A percentile compares a stretch with the other conserved stretches of the same genome.
phyloP scores from a whole-genome alignment of 1,140 invertebrate species.

The Tetramorium parvispinum region DNA sequence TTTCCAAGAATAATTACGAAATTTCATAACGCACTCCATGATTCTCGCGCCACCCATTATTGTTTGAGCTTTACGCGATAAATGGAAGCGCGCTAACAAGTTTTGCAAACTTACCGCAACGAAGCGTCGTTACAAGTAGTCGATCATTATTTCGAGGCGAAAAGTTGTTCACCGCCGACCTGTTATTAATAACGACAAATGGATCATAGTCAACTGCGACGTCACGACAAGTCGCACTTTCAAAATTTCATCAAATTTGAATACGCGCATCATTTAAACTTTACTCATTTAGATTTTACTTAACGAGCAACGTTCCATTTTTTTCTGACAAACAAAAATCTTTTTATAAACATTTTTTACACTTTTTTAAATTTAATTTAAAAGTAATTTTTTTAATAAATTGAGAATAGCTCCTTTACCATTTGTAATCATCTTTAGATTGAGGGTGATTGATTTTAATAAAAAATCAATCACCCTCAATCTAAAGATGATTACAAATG shows the following conservation, averaged over 20 bases:
- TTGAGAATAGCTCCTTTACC: no score
- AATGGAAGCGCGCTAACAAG: conserved; percentile 24
- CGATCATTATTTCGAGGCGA: conserved; percentile 36
- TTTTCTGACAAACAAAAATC: no score
- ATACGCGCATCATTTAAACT: no score
- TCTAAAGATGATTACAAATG: no score
- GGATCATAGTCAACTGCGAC: background rate
- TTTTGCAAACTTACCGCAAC: conserved; percentile 22
- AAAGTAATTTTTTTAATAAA: no score
- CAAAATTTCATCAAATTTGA: background rate
- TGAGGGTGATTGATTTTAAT: no score
- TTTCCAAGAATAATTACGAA: conserved; percentile 37
- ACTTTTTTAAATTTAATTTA: no score
- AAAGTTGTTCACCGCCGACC: background rate
- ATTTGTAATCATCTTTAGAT: no score
- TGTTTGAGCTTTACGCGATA: conserved; percentile 22
- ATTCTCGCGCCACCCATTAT: conserved; percentile 14
- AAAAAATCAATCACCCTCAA: no score
- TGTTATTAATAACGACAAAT: conserved; percentile 1
- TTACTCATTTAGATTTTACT: no score
- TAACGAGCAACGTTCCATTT: no score
- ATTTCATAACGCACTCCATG: conserved; percentile 3
- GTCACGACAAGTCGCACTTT: background rate
- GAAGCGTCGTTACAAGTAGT: conserved; percentile 20
- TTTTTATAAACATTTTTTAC: no score